These are phyloP conservation scores for Trissoscelio sp. DNA, from an alignment of 2,888 invertebrate species.

Conservation along the genomic window DNA sequence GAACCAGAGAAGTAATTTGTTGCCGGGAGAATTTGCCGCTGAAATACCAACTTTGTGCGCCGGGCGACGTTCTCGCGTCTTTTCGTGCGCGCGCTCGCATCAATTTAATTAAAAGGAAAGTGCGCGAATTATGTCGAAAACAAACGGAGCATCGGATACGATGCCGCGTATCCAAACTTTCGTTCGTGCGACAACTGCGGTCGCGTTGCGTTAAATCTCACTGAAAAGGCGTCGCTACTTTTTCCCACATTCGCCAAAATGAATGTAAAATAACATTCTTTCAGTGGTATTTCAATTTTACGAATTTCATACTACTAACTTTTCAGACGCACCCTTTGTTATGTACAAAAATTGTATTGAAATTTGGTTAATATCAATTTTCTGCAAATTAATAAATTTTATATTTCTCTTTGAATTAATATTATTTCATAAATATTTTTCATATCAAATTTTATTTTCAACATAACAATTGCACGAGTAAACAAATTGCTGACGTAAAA, in stretches of 20 bases:
- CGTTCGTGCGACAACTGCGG: constrained; percentile 18
- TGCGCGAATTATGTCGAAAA: constrained; percentile 54
- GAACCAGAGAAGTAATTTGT: constrained; percentile 63
- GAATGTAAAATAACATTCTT: constrained; percentile 4
- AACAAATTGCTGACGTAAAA: too few species aligned
- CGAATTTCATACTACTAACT: not conserved
- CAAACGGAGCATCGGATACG: constrained; percentile 41
- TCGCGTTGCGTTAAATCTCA: constrained; percentile 31
- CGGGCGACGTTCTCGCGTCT: constrained; percentile 38
- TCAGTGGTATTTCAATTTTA: not conserved
- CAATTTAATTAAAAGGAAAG: constrained; percentile 61
- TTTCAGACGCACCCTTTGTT: too few species aligned
- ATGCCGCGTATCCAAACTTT: constrained; percentile 23
- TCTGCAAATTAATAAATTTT: too few species aligned
- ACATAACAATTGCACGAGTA: too few species aligned
- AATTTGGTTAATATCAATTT: too few species aligned
- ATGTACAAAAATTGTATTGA: too few species aligned
- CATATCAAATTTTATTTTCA: too few species aligned
- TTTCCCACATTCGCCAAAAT: not conserved
- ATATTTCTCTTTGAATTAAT: too few species aligned
- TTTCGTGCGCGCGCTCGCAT: constrained; percentile 18
- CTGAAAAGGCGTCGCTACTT: not conserved
- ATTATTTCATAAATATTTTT: too few species aligned
- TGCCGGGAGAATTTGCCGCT: constrained; percentile 52
- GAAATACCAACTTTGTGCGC: constrained; percentile 65